Base-by-base conservation (phyloP, 2,113 vertebrate genomes). In the Plectropomus leopardus region DNA sequence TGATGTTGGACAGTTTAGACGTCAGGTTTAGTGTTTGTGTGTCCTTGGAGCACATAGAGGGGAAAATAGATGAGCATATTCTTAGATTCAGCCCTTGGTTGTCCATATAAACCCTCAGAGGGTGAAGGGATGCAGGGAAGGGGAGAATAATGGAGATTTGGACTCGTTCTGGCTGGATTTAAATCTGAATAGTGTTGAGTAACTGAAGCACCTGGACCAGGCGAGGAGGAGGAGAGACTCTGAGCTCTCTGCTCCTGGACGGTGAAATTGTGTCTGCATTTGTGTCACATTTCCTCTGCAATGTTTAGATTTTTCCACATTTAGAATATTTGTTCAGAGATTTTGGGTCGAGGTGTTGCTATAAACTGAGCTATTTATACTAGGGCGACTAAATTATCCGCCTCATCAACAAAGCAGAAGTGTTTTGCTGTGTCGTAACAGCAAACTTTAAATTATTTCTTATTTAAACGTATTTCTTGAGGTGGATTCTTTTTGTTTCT, bases 151-250 rank as follows among this genome's bases (percentile, higher is more conserved):
- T 15, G 68, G 34, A 82, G 67, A 64, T 68, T 61, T 71, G 68
- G 65, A 50, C 50, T 47, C 48, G 34, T 58, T 80, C 32, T 57
- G 17, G 6, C 50, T 86, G 73, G 76, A 86, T 86, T 91, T 84
- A 50, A 76, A 85, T 78, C 42, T 85, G 76, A 85, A 88, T 80
- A 67, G 80, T 70, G 30, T 36, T 21, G 32, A 59, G 85, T 84
- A 82, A 88, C 77, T 79, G 82, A 89, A 86, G 66, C 78, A 55
- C 76, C 79, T 90, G 85, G 73, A 82, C n/a, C 51, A 24, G 64
- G 60, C 83, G 40, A 32, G 32, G 47, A 66, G 50, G 14, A n/a
- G 24, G 53, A 4, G 30, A 26, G 51, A 34, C 59, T 57, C 44
- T 17, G 17, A 0, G 54, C n/a, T 26, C 23, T 26, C 15, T 7